Percentiles rank a stretch among this genome's conserved stretches.
Evolutionary conservation across 2,888 invertebrate species (phyloP).

Genomic region (Syritta pipiens): DNA sequence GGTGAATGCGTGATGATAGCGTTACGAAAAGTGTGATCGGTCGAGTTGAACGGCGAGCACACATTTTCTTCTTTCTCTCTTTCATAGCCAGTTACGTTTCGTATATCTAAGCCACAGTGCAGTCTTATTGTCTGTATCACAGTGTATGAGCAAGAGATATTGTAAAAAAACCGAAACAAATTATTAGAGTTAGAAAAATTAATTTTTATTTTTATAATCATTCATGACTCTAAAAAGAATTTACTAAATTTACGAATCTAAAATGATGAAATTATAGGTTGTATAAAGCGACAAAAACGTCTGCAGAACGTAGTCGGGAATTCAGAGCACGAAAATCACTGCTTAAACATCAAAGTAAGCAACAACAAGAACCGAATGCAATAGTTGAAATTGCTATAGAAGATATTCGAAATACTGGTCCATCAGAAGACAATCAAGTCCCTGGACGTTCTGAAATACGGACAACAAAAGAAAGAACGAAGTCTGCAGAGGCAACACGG

Average conservation of each 20-base stretch:
- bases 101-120: too few relatives aligned
- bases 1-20: slow-evolving; percentile 15
- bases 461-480: slow-evolving; percentile 18
- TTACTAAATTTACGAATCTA: too few relatives aligned
- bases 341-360: slow-evolving; percentile 9
- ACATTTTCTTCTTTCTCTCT: too few relatives aligned
- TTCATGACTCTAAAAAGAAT: too few relatives aligned
- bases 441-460: too few relatives aligned
- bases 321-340: slow-evolving; percentile 31
- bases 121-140: too few relatives aligned
- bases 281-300: slow-evolving; percentile 34
- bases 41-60: slow-evolving; percentile 14
- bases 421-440: too few relatives aligned
- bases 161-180: too few relatives aligned
- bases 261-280: slow-evolving; percentile 40
- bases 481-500: slow-evolving; percentile 30
- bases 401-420: slow-evolving; percentile 22
- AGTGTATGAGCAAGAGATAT: too few relatives aligned
- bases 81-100: slow-evolving; percentile 5
- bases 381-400: slow-evolving; percentile 30
- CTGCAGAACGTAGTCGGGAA: slow-evolving; percentile 35
- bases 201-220: too few relatives aligned
- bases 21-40: slow-evolving; percentile 16
- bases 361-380: slow-evolving; percentile 29
- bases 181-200: too few relatives aligned